Evolutionary conservation across 1,140 invertebrate species (phyloP).

Genomic region (Schlechtendalia chinensis): DNA sequence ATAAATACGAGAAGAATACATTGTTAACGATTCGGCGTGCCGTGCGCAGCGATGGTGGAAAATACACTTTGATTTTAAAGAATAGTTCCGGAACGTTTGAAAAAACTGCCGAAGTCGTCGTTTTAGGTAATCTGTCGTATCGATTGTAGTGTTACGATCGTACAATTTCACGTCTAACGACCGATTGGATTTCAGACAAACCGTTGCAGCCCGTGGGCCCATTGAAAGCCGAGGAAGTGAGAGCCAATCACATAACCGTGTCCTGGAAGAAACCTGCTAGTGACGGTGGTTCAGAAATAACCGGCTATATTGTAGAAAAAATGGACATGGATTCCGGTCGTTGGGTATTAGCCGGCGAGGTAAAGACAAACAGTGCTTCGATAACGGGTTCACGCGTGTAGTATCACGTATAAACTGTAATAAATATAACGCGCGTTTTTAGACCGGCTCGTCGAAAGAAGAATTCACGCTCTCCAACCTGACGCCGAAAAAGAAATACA

Average conservation of each 20-base stretch:
- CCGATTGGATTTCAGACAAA: conserved; percentile 73
- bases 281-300: conserved; percentile 87
- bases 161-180: too few species aligned
- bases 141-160: too few species aligned
- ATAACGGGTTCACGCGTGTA: too few species aligned
- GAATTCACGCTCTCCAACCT: conserved; percentile 87
- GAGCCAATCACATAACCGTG: conserved; percentile 87
- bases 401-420: too few species aligned
- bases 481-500: conserved; percentile 96
- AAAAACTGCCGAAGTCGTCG: conserved; percentile 80
- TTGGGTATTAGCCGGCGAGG: conserved; percentile 89
- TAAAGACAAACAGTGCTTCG: conserved; percentile 57
- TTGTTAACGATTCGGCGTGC: conserved; percentile 85
- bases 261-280: conserved; percentile 95
- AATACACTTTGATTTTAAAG: conserved; percentile 79
- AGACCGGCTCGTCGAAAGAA: conserved; percentile 65
- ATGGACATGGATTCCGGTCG: conserved; percentile 90
- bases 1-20: conserved; percentile 87
- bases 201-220: conserved; percentile 82
- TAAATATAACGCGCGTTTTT: conserved; percentile 16
- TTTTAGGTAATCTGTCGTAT: conserved; percentile 74
- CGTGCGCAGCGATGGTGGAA: conserved; percentile 83
- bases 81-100: conserved; percentile 84
- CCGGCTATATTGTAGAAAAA: conserved; percentile 95
- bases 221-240: conserved; percentile 80